Conservation (phyloP, 64 coral and sea anemone species). For the Catalaphyllia jardinei region DNA sequence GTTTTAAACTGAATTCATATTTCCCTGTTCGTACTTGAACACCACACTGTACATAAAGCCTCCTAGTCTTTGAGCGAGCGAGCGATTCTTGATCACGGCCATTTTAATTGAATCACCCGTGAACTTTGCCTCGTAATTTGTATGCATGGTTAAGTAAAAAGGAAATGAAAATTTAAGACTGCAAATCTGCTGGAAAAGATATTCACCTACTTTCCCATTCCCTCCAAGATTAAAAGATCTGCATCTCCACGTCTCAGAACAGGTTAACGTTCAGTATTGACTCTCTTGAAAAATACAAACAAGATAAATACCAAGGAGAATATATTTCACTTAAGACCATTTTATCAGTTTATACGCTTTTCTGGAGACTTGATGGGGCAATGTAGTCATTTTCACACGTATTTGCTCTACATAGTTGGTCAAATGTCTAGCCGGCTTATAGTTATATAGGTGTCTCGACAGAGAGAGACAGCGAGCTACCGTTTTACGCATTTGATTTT, state of each 20-base stretch:
- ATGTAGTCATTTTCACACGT: too few species aligned
- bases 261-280: constrained; percentile 89
- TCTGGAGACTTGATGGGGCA: too few species aligned
- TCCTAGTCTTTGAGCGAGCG: constrained; percentile 83
- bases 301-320: too few species aligned
- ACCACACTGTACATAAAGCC: constrained; percentile 97
- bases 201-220: constrained; percentile 87
- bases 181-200: neutral
- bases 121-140: constrained; percentile 90
- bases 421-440: too few species aligned
- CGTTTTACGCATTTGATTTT: too few species aligned
- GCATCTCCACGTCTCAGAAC: constrained; percentile 73
- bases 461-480: too few species aligned
- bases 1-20: too few species aligned
- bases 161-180: neutral
- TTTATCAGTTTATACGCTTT: too few species aligned
- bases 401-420: too few species aligned
- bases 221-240: constrained; percentile 90
- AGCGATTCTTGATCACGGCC: constrained; percentile 95
- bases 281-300: constrained; percentile 54
- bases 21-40: constrained; percentile 63
- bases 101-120: constrained; percentile 93
- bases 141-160: constrained; percentile 70
- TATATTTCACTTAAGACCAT: too few species aligned
- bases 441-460: too few species aligned